Percentiles rank a stretch among this genome's conserved stretches.
These are phyloP conservation scores for Regulus satrapa DNA, from an alignment of 2,113 vertebrate species.

Conservation along the genomic window DNA sequence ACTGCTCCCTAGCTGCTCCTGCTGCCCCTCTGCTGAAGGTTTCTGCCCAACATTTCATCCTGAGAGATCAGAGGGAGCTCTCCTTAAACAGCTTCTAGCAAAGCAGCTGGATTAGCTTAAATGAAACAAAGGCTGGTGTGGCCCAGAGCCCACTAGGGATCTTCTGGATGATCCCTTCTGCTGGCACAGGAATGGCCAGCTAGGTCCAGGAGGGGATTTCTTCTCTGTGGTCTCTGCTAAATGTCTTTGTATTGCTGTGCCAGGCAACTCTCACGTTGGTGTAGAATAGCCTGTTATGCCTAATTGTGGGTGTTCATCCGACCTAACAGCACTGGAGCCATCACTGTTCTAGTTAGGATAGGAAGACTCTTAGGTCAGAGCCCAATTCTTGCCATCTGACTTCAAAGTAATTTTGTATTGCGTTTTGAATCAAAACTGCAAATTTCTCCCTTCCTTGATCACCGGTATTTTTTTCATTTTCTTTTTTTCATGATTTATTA, in stretches of 20 bases:
- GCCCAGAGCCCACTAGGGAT: neutral
- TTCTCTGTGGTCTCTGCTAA: constrained; percentile 4
- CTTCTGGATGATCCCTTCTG: neutral
- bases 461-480: neutral
- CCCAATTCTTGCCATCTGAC: neutral
- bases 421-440: neutral
- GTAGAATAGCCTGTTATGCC: neutral
- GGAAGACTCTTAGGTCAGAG: neutral
- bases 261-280: neutral
- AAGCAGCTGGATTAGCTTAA: neutral
- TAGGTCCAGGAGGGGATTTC: constrained; percentile 5
- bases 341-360: neutral
- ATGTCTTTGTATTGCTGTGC: neutral
- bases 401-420: neutral
- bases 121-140: neutral
- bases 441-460: neutral
- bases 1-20: neutral
- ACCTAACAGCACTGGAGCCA: neutral
- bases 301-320: neutral
- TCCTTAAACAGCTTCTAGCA: neutral
- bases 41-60: neutral
- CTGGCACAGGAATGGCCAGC: neutral
- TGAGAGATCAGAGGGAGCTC: neutral
- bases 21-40: neutral
- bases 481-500: neutral